Evolutionary conservation across 2,113 vertebrate species (phyloP), one percentile per base, ranked within the genome.

Genomic region (Corynorhinus townsendii): DNA sequence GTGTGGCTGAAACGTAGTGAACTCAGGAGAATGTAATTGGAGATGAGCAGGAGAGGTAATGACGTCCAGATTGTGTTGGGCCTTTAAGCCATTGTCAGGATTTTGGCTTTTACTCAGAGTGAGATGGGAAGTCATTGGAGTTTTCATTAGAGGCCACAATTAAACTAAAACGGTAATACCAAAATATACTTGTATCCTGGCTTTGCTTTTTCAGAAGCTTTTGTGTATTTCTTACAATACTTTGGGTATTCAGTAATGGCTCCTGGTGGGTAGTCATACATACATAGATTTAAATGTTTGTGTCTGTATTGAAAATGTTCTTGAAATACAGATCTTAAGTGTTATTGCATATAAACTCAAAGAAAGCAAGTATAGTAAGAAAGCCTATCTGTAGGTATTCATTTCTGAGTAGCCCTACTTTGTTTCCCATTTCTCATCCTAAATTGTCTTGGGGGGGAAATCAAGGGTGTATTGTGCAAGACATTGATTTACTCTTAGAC

Each of bases 231-330:
- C 56, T 95, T 64, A 26, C 7, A 76, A 45, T 91, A 91, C 86
- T 90, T 86, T 16, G 19, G 49, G 33, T 93, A 59, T 93, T 90
- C 91, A 54, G 59, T 91, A 80, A 33, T 96, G 38, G 64, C 52
- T 86, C 33, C 43, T 91, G 30, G 35, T 93, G 69, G 84, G 19
- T 69, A 95, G 79, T 72, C 59, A 30, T 72, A 52, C 0, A 15
- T 62, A 52, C 0, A 12, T 64, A 96, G 62, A 95, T 89, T 91
- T 87, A 91, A 96, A 92, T 19, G 49, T 88, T 95, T 94, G 52
- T 79, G 59, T 79, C 43, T 71, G n/a, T 86, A 82, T 47, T 76
- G 45, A 54, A 96, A 89, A 77, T 52, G 79, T 94, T 64, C 52
- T 47, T 43, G 77, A 93, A 87, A 86, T 73, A 64, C 7, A 82